Percentiles rank a stretch among this genome's conserved stretches.
These are phyloP conservation scores for Ciconia maguari DNA, from an alignment of 2,113 vertebrate genomes.

Conservation along the genomic window DNA sequence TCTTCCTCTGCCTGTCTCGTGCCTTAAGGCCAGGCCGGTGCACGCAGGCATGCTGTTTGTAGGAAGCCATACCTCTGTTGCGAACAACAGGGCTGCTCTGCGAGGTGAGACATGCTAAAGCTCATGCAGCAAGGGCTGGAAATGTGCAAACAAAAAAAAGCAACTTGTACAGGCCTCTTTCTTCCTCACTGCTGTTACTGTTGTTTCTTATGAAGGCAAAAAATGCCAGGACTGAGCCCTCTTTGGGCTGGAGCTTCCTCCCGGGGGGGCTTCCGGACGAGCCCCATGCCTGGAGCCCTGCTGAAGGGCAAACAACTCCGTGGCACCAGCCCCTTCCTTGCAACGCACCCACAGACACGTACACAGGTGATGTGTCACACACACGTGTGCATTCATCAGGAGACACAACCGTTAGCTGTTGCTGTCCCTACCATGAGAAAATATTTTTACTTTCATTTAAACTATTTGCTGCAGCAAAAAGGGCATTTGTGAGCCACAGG, in stretches of 20 bases:
- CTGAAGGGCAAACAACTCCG: not conserved
- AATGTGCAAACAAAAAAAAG: not conserved
- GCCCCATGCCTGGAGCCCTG: not conserved
- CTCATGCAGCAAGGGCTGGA: not conserved
- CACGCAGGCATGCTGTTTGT: rapidly evolving
- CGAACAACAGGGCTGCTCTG: rapidly evolving
- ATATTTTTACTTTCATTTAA: not conserved
- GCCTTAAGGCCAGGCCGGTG: rapidly evolving
- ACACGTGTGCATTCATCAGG: rapidly evolving
- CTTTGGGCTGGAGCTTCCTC: not conserved
- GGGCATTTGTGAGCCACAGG: not conserved
- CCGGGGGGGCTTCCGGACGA: not conserved
- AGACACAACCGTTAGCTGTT: not conserved
- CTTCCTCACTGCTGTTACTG: not conserved
- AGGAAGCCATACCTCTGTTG: not conserved
- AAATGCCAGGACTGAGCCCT: too few relatives aligned
- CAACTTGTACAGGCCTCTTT: not conserved
- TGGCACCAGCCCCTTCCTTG: not conserved
- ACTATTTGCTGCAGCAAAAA: not conserved
- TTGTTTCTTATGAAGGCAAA: not conserved
- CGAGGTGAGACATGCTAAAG: rapidly evolving
- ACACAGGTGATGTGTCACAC: not conserved
- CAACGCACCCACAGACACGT: too few relatives aligned
- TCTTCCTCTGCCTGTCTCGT: not conserved
- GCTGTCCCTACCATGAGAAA: not conserved